Conservation (phyloP, 2,113 vertebrate species). For the Probosciger aterrimus region DNA sequence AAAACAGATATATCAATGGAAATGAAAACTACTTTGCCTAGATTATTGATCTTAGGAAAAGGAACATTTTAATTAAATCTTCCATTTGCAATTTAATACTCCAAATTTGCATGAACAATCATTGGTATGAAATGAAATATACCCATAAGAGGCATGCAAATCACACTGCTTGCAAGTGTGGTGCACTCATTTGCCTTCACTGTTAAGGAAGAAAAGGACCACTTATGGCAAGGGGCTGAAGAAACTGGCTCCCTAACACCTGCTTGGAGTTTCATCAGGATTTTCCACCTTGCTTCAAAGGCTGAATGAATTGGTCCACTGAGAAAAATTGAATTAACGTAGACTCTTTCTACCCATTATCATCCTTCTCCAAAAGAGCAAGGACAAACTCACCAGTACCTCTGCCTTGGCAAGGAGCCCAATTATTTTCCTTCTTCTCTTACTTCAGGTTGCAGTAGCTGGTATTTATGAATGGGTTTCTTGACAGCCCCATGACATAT, state of each 20-base stretch:
- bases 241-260: not conserved
- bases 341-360: not conserved
- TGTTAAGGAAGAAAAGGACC: not conserved
- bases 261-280: not conserved
- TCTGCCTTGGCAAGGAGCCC: not conserved
- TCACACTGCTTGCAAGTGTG: not conserved
- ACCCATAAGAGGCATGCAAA: not conserved
- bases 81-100: not conserved
- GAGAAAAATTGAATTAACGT: not conserved
- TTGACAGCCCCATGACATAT: not conserved
- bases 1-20: not conserved
- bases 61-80: not conserved
- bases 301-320: not conserved
- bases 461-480: not conserved
- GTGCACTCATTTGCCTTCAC: not conserved
- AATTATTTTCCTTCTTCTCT: not conserved
- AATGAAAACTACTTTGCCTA: not conserved
- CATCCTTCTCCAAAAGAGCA: not conserved
- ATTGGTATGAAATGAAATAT: not conserved
- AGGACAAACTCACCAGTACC: not conserved
- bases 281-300: not conserved
- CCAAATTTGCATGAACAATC: not conserved
- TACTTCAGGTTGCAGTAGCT: not conserved
- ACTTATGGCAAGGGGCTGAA: accelerated
- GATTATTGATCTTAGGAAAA: not conserved